A percentile compares a stretch with the other conserved stretches of the same genome.
Conservation (phyloP, 2,113 vertebrate species). For the Podarcis muralis region DNA sequence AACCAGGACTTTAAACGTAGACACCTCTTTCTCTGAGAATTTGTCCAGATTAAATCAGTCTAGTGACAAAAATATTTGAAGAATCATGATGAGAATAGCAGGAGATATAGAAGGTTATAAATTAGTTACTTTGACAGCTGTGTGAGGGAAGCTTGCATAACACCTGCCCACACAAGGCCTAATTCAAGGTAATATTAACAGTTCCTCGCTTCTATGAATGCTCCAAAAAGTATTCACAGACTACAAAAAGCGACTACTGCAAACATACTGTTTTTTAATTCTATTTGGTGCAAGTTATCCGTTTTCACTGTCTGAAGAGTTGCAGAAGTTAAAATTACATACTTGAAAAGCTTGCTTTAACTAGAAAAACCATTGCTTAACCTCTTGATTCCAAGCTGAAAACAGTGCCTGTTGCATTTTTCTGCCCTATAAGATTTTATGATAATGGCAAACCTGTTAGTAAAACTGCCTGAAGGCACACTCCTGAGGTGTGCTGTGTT, state of each 20-base stretch:
- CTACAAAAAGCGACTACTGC: constrained; percentile 34
- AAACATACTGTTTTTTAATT: constrained; percentile 13
- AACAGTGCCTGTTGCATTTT: constrained; percentile 53
- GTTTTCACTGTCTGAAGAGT: constrained; percentile 32
- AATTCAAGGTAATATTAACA: constrained; percentile 64
- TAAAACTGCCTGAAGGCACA: constrained; percentile 52
- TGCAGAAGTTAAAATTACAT: constrained; percentile 52
- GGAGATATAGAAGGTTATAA: constrained; percentile 51
- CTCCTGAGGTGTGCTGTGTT: constrained; percentile 21
- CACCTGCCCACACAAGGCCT: constrained; percentile 63
- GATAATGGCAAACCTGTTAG: constrained; percentile 57
- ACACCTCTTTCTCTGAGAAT: neutral
- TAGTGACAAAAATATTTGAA: constrained; percentile 28
- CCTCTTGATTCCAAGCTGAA: constrained; percentile 43
- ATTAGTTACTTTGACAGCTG: constrained; percentile 62
- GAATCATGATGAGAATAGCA: constrained; percentile 40
- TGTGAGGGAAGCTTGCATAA: constrained; percentile 71
- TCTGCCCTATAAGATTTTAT: constrained; percentile 61
- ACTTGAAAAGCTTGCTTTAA: constrained; percentile 43
- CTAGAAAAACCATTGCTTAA: constrained; percentile 50
- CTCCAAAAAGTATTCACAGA: constrained; percentile 46
- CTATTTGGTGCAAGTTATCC: constrained; percentile 26
- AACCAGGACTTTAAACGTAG: neutral
- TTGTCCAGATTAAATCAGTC: neutral
- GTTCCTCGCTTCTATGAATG: constrained; percentile 45